Base-by-base conservation (phyloP, 2,113 vertebrate species). In the Anolis carolinensis region DNA sequence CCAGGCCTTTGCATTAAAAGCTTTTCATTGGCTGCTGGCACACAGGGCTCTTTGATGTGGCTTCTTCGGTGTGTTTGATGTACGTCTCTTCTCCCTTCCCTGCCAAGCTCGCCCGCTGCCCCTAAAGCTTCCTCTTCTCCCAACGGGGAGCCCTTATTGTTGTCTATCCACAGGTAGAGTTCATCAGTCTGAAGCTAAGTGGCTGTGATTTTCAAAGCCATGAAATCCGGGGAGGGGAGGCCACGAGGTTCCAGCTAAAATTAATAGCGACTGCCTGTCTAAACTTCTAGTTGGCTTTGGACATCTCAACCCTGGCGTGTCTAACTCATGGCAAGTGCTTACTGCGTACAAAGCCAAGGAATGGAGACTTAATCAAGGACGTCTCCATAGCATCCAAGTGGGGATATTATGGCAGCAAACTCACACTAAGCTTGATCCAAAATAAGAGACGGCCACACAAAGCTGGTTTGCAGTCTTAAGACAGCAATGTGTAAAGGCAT, bases 11-110 rank as follows among this genome's bases (percentile, higher is more conserved):
- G 78, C 86, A 89, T 89, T 90, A 93, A 92, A 92, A 88, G 87
- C 80, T 88, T 90, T 85, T 87, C 85, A 59, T 50, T 75, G 78
- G 89, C 63, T 86, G 86, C 77, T 0, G 0, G 82, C 2, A 3
- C 55, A 36, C 34, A 76, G 81, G 86, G 77, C 82, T 85, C 89
- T 94, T 92, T 93, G 87, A 91, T 91, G 85, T 13, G 18, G 39
- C 85, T 79, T 89, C 86, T 80, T 67, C 39, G 18, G 5, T 6
- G 75, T 77, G 82, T 87, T 81, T 59, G 87, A 87, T 79, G 74
- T 72, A 3, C 72, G 65, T 79, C 75, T 23, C 32, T 20, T 77
- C 75, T 30, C 0, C 2, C 50, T 68, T n/a, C 67, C 78, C 55
- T 23, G 36, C 25, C 62, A 86, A 48, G 67, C 14, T 84, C 34